A percentile compares a stretch with the other conserved stretches of the same genome.
Evolutionary conservation across 2,888 invertebrate genomes (phyloP).

Genomic region (Ophioninae sp.): DNA sequence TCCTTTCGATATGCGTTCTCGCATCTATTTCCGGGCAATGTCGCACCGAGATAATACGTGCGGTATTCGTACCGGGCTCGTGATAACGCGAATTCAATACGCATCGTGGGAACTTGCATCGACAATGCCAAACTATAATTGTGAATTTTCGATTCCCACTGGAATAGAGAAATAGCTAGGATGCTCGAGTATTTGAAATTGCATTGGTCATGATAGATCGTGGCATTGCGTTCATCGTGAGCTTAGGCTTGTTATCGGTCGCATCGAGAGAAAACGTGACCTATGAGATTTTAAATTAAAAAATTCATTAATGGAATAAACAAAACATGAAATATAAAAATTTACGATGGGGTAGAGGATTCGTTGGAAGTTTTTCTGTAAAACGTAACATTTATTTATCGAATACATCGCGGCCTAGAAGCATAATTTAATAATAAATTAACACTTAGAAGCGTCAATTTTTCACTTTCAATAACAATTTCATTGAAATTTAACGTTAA

Average conservation of each 20-base stretch:
- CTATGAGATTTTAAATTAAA: constrained; percentile 14
- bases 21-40: background rate
- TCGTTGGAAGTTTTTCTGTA: constrained; percentile 49
- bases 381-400: constrained; percentile 44
- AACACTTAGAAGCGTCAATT: too few species aligned
- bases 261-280: constrained; percentile 39
- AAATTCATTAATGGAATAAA: too few species aligned
- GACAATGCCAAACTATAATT: background rate
- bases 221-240: constrained; percentile 3
- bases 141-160: background rate
- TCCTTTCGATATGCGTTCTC: constrained; percentile 1
- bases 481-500: too few species aligned
- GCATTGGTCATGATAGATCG: constrained; percentile 1
- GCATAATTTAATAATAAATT: background rate
- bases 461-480: too few species aligned
- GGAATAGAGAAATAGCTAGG: background rate
- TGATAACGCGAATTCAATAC: background rate
- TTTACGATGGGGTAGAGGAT: constrained; percentile 53
- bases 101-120: background rate
- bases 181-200: constrained; percentile 12
- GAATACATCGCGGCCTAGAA: constrained; percentile 53
- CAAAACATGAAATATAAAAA: constrained; percentile 50
- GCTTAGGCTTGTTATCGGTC: constrained; percentile 27
- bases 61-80: background rate
- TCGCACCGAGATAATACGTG: background rate